Evolutionary conservation across 2,888 invertebrate species (phyloP).

Genomic region (Heliconius sara): DNA sequence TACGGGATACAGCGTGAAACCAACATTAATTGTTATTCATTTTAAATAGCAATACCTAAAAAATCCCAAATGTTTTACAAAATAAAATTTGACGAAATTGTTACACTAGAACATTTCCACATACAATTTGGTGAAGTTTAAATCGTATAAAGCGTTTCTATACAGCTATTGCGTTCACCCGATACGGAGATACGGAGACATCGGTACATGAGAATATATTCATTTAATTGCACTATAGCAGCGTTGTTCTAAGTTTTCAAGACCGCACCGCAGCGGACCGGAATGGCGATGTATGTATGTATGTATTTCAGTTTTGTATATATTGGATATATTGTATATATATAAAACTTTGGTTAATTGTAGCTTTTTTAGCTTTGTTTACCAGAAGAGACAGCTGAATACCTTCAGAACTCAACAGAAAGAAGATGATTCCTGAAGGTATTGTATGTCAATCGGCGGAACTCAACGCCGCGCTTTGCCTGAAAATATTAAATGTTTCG

Average conservation of each 20-base stretch:
- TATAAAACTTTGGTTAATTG: background rate
- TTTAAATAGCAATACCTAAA: background rate
- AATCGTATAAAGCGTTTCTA: conserved; percentile 20
- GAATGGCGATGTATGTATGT: conserved; percentile 4
- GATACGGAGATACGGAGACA: conserved; percentile 26
- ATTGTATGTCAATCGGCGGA: no score
- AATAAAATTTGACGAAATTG: conserved; percentile 12
- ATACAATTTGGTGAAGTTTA: conserved; percentile 14
- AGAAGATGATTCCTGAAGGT: no score
- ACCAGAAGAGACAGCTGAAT: no score
- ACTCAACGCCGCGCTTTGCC: no score
- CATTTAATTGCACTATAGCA: conserved; percentile 40
- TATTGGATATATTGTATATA: background rate
- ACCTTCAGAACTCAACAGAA: no score
- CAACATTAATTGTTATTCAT: no score
- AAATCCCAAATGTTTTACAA: background rate
- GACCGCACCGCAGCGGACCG: conserved; percentile 27
- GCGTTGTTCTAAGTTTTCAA: conserved; percentile 38
- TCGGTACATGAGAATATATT: conserved; percentile 37
- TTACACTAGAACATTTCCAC: conserved; percentile 6
- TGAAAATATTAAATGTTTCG: no score
- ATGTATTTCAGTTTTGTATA: background rate
- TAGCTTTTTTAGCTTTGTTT: background rate
- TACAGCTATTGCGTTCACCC: conserved; percentile 15
- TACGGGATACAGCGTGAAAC: no score